Evolutionary conservation across 30 jellyfish, hydroid and myxozoan genomes (phyloP).

Genomic region (Aurelia sp.): DNA sequence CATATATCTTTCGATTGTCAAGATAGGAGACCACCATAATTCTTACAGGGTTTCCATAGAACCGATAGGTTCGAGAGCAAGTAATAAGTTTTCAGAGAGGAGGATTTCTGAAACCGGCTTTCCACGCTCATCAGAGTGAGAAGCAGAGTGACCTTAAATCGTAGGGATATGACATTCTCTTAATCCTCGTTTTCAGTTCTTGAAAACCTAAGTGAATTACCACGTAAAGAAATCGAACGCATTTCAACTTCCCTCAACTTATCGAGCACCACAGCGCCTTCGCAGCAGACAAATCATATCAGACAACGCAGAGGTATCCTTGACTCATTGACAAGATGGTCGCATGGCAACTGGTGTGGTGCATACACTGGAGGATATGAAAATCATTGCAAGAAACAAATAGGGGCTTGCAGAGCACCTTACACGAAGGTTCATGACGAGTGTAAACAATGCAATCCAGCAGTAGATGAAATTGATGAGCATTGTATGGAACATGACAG

Average conservation of each 20-base stretch:
- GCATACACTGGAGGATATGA: conserved; percentile 81
- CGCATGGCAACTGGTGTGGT: conserved; percentile 91
- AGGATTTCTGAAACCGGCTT: too few relatives aligned
- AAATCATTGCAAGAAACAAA: conserved; percentile 52
- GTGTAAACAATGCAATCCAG: conserved; percentile 68
- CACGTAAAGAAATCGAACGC: conserved; percentile 10
- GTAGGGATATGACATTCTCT: too few relatives aligned
- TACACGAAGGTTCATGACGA: conserved; percentile 41
- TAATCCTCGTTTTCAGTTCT: conserved; percentile 1
- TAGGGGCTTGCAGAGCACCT: conserved; percentile 69
- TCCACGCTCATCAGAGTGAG: too few relatives aligned
- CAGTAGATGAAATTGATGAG: conserved; percentile 52
- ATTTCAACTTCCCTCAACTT: conserved; percentile 10
- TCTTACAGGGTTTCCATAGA: too few relatives aligned
- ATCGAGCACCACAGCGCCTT: neutral
- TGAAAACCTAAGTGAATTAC: conserved; percentile 40
- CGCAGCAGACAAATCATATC: neutral
- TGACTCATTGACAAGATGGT: conserved; percentile 68
- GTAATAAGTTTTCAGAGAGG: too few relatives aligned
- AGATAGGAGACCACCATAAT: too few relatives aligned
- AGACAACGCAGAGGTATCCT: conserved; percentile 58
- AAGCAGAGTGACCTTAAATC: too few relatives aligned
- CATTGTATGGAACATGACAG: conserved; percentile 89
- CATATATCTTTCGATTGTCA: too few relatives aligned
- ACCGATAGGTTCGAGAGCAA: too few relatives aligned